Conservation (phyloP, 2,888 invertebrate genomes). For the Nipponacmea schrenckii region DNA sequence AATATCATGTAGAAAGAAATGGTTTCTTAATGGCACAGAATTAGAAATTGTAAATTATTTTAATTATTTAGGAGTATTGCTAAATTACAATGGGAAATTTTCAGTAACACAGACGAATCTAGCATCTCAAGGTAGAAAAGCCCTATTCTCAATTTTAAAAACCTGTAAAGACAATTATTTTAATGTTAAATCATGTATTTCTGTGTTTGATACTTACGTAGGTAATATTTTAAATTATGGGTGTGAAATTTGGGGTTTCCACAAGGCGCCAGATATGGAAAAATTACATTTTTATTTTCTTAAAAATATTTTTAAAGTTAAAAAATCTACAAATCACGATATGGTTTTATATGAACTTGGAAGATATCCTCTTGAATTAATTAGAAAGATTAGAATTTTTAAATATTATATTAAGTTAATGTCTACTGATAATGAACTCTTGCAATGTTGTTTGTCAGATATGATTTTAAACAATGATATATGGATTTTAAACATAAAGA, state of each 20-base stretch:
- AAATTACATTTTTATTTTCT: background rate
- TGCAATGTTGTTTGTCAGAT: background rate
- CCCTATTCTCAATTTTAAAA: background rate
- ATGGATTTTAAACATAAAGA: background rate
- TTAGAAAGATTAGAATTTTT: background rate
- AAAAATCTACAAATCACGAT: too few species aligned
- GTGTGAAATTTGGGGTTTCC: background rate
- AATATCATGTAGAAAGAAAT: too few species aligned
- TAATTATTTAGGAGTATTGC: background rate
- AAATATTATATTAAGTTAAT: background rate
- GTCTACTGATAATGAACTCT: background rate
- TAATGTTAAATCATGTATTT: background rate
- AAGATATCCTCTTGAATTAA: slow-evolving; percentile 1
- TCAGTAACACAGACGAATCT: background rate
- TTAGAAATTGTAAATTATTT: background rate
- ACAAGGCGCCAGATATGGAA: background rate
- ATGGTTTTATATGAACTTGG: too few species aligned
- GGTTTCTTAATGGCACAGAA: background rate
- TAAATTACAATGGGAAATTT: background rate
- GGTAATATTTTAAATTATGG: too few species aligned
- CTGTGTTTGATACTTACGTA: background rate
- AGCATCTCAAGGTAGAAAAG: slow-evolving; percentile 2
- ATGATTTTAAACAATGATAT: too few species aligned
- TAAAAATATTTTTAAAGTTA: background rate
- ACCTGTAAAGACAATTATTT: background rate